Conservation (phyloP, 1,140 invertebrate genomes). For the Drosophila lowei region DNA sequence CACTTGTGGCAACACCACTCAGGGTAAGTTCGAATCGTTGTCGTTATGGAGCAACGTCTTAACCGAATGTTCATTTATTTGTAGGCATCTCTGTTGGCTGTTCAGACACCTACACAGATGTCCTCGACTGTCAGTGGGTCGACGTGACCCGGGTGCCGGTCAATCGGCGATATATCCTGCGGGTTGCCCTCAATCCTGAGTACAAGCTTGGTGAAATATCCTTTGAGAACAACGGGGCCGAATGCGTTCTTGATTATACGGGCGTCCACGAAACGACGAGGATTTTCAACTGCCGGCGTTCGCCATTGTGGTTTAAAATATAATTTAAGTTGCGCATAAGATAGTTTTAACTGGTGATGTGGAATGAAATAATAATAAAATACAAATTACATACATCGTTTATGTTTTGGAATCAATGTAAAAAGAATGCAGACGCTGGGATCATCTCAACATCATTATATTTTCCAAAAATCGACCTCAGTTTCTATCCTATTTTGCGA, state of each 20-base stretch:
- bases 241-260: constrained; percentile 91
- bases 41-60: too few relatives aligned
- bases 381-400: too few relatives aligned
- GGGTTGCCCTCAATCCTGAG: constrained; percentile 90
- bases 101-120: constrained; percentile 95
- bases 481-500: too few relatives aligned
- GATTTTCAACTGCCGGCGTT: constrained; percentile 89
- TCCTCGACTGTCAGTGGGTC: constrained; percentile 98
- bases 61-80: constrained; percentile 8
- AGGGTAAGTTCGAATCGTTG: constrained; percentile 84
- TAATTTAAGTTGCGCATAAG: constrained; percentile 3
- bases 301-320: constrained; percentile 84
- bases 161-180: constrained; percentile 91
- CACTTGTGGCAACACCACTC: constrained; percentile 95
- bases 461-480: too few relatives aligned
- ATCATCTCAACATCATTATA: too few relatives aligned
- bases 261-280: constrained; percentile 86
- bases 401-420: too few relatives aligned
- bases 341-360: constrained; percentile 2
- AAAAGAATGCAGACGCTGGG: too few relatives aligned
- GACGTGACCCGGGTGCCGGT: constrained; percentile 94
- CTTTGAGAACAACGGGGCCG: constrained; percentile 95
- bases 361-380: constrained; percentile 15
- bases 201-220: constrained; percentile 93
- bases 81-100: constrained; percentile 96